Evolutionary conservation across 2,113 vertebrate species (phyloP), one percentile per base, ranked within the genome.

Genomic region (Murina feae): DNA sequence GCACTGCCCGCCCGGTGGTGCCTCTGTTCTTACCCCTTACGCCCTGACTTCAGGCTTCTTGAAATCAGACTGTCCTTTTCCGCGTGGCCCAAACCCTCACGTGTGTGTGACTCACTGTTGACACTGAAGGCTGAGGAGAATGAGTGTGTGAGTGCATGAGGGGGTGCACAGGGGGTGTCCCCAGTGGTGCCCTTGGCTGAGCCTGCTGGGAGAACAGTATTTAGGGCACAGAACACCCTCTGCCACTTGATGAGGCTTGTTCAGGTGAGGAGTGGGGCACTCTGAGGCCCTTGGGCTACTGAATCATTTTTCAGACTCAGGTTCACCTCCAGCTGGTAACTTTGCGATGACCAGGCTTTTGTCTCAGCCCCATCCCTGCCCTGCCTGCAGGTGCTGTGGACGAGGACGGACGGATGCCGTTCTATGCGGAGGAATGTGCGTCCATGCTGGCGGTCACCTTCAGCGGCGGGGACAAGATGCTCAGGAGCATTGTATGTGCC

Each of bases 391-490:
- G 99, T 0, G 99, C 99, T 0, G 99, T 99, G 5, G 99, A 99
- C 0, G 99, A 99, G 97, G 98, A 98, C 0, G 99, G 99, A 13
- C 98, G 91, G 90, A 99, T 99, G 99, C 99, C 99, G 0, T 99
- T 99, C 98, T 99, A 99, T 0, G 99, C 99, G 0, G 99, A 99
- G 93, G 99, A 99, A 37, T 99, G 99, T 32, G 99, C 99, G 6
- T 99, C 99, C 49, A 99, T 99, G 99, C 95, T 99, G 71, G 99
- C 99, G 0, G 99, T 99, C 28, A 99, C 99, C 86, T 99, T 99
- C 98, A 99, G 99, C 44, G 99, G 99, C 0, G 99, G 99, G 3
- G 98, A 98, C 93, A 98, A 96, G 96, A 98, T 98, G 95, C 98
- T 99, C 93, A 98, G 99, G 90, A 99, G 99, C 97, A 99, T 99